phyloP scores from a whole-genome alignment of 2,888 invertebrate species.

The Colletes collaris region DNA sequence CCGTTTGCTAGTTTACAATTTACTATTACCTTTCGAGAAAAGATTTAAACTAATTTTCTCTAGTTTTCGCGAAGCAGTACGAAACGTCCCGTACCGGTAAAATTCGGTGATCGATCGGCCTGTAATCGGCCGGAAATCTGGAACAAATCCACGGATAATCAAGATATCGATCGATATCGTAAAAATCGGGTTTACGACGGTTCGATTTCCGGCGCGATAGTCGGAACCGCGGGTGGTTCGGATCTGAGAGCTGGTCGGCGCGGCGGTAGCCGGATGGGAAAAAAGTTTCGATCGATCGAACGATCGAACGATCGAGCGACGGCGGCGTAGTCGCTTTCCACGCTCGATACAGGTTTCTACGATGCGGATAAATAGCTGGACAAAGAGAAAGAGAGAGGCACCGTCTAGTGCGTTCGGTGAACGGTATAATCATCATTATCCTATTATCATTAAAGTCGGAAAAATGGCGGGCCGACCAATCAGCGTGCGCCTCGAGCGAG shows the following conservation, averaged over 20 bases:
- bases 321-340: slow-evolving; percentile 46
- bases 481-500: slow-evolving; percentile 66
- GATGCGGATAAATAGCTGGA: slow-evolving; percentile 50
- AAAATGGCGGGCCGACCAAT: slow-evolving; percentile 76
- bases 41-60: too few species aligned
- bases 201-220: slow-evolving; percentile 25
- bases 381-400: slow-evolving; percentile 19
- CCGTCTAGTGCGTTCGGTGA: slow-evolving; percentile 63
- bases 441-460: slow-evolving; percentile 76
- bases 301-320: slow-evolving; percentile 19
- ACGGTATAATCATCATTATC: slow-evolving; percentile 77
- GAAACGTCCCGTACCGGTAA: too few species aligned
- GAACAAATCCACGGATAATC: too few species aligned
- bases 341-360: slow-evolving; percentile 53
- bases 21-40: too few species aligned
- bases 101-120: too few species aligned
- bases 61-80: too few species aligned
- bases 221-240: slow-evolving; percentile 16
- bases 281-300: slow-evolving; percentile 11
- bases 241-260: not conserved
- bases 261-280: not conserved
- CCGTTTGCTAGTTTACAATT: too few species aligned
- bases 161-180: too few species aligned
- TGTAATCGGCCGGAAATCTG: too few species aligned
- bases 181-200: slow-evolving; percentile 1